Conservation (phyloP, 2,797 vertebrate genomes). For the Podarcis siculus region DNA sequence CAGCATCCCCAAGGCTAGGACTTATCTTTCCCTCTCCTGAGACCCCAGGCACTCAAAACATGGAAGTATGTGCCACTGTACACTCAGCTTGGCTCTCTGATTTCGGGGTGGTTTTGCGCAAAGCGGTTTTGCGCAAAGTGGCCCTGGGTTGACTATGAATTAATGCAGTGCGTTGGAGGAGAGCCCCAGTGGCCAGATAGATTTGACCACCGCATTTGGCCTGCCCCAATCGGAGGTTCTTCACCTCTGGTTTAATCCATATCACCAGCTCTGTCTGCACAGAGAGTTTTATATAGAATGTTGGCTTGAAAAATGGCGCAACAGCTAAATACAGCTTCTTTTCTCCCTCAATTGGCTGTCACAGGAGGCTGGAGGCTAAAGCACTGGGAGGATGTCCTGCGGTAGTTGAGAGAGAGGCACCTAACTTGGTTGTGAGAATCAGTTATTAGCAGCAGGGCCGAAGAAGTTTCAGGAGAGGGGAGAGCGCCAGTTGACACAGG, state of each 20-base stretch:
- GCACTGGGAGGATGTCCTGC: conserved; percentile 11
- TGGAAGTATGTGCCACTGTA: neutral
- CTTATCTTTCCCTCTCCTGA: neutral
- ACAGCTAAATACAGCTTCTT: conserved; percentile 26
- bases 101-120: neutral
- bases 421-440: conserved; percentile 35
- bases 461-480: conserved; percentile 33
- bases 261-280: conserved; percentile 15
- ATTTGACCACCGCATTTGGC: too few species aligned
- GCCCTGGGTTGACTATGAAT: neutral
- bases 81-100: neutral
- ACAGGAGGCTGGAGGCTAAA: conserved; percentile 40
- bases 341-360: conserved; percentile 24
- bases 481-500: conserved; percentile 32
- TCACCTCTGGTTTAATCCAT: too few species aligned
- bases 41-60: neutral
- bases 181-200: too few species aligned
- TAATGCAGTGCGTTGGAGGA: neutral
- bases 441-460: conserved; percentile 34
- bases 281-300: conserved; percentile 19
- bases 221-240: too few species aligned
- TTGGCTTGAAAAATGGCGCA: neutral
- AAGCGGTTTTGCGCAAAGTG: neutral
- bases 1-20: neutral
- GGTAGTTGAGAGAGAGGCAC: conserved; percentile 18